phyloP scores from a whole-genome alignment of 2,797 vertebrate species.

The Lutjanus campechanus region DNA sequence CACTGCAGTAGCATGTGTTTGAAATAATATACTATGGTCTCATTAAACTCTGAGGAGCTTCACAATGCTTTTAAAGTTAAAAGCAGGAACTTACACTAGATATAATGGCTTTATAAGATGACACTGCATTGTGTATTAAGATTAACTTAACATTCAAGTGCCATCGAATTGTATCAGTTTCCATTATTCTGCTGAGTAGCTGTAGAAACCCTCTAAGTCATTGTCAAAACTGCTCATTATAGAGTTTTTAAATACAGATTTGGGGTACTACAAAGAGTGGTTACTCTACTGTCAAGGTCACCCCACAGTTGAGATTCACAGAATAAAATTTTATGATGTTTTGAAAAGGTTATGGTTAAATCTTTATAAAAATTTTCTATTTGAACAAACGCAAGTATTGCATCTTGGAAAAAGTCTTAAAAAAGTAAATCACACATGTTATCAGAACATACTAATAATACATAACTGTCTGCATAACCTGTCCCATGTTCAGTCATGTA shows the following conservation, averaged over 20 bases:
- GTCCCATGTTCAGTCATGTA: constrained; percentile 31
- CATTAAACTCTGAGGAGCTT: not conserved
- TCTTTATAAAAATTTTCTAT: not conserved
- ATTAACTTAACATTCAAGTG: not conserved
- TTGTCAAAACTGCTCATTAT: not conserved
- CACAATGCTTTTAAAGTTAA: constrained; percentile 18
- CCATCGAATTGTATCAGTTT: not conserved
- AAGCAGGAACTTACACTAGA: not conserved
- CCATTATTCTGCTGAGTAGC: not conserved
- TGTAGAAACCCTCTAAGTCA: not conserved
- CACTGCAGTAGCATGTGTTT: not conserved
- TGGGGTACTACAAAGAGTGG: not conserved
- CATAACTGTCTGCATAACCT: constrained; percentile 7
- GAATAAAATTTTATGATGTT: not conserved
- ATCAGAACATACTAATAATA: constrained; percentile 10
- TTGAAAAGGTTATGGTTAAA: not conserved
- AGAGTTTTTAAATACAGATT: not conserved
- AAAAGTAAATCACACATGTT: not conserved
- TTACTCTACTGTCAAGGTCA: not conserved
- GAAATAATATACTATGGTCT: constrained; percentile 3
- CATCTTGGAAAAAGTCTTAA: not conserved
- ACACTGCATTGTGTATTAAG: not conserved
- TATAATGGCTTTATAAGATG: constrained; percentile 2
- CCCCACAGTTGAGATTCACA: not conserved
- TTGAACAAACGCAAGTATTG: not conserved